These are phyloP conservation scores for Coturnix japonica DNA, from an alignment of 2,113 vertebrate species.

Conservation along the genomic window DNA sequence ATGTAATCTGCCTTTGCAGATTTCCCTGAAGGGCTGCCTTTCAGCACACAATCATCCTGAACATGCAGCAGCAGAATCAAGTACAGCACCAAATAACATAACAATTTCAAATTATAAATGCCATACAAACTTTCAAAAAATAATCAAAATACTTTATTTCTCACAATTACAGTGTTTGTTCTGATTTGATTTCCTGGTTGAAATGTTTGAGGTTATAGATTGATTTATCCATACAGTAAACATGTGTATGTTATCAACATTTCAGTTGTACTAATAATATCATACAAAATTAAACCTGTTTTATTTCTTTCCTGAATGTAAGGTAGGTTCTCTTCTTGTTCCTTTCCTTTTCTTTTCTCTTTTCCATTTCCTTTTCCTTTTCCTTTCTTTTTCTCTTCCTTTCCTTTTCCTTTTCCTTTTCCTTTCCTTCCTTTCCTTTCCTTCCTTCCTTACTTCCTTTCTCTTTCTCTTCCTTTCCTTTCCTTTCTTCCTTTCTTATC, in stretches of 20 bases:
- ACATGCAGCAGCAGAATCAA: neutral
- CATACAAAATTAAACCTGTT: neutral
- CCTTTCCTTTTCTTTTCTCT: too few relatives aligned
- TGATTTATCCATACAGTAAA: neutral
- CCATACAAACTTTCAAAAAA: neutral
- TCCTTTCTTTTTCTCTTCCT: too few relatives aligned
- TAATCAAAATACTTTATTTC: neutral
- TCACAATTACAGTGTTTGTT: rapidly evolving
- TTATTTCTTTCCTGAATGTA: neutral
- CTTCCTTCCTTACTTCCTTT: too few relatives aligned
- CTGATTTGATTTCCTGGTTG: neutral
- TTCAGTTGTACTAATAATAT: neutral
- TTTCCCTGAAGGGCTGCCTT: neutral
- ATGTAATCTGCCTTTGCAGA: neutral
- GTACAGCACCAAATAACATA: neutral
- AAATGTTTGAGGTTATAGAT: neutral
- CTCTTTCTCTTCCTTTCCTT: too few relatives aligned
- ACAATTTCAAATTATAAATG: too few relatives aligned
- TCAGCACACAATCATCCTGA: neutral
- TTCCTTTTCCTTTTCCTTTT: too few relatives aligned
- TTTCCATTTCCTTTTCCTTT: too few relatives aligned
- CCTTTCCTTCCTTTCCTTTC: too few relatives aligned
- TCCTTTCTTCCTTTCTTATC: too few relatives aligned
- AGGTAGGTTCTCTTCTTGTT: neutral
- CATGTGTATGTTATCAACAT: rapidly evolving